Evolutionary conservation across 2,113 vertebrate genomes (phyloP).

Genomic region (Condylura cristata): DNA sequence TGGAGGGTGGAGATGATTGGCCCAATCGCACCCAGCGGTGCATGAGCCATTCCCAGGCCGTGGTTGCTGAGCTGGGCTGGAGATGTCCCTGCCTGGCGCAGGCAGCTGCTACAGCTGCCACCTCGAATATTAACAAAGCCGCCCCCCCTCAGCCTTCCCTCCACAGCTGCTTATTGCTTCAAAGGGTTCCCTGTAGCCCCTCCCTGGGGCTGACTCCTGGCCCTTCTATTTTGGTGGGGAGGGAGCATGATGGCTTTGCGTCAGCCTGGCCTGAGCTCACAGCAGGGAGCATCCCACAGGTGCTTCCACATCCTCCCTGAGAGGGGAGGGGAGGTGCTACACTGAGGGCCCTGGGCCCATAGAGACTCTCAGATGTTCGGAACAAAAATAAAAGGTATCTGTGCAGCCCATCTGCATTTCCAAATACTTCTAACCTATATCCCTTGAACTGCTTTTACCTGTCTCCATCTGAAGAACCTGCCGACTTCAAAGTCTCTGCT

Average conservation of each 20-base stretch:
- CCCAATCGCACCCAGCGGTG: neutral
- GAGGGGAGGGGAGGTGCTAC: neutral
- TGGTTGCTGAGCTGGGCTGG: neutral
- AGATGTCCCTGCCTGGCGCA: neutral
- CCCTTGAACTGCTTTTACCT: slow-evolving; percentile 11
- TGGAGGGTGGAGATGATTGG: neutral
- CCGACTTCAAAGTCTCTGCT: slow-evolving; percentile 56
- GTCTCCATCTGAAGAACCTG: neutral
- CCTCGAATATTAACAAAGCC: slow-evolving; percentile 17
- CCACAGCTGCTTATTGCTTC: slow-evolving; percentile 1
- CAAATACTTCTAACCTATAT: slow-evolving; percentile 22
- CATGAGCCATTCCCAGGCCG: neutral
- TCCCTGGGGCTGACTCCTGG: neutral
- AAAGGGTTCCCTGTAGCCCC: slow-evolving; percentile 34
- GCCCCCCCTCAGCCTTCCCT: neutral
- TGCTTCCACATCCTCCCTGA: neutral
- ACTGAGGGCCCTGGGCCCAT: neutral
- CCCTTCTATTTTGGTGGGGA: slow-evolving; percentile 56
- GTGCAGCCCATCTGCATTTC: slow-evolving; percentile 30
- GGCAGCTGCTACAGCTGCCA: neutral
- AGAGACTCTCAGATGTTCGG: slow-evolving; percentile 54
- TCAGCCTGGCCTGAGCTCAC: neutral
- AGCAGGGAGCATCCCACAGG: neutral
- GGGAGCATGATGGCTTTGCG: neutral
- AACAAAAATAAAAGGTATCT: slow-evolving; percentile 53